Conservation (phyloP, 1,140 invertebrate genomes). For the Drosophila hydei region DNA sequence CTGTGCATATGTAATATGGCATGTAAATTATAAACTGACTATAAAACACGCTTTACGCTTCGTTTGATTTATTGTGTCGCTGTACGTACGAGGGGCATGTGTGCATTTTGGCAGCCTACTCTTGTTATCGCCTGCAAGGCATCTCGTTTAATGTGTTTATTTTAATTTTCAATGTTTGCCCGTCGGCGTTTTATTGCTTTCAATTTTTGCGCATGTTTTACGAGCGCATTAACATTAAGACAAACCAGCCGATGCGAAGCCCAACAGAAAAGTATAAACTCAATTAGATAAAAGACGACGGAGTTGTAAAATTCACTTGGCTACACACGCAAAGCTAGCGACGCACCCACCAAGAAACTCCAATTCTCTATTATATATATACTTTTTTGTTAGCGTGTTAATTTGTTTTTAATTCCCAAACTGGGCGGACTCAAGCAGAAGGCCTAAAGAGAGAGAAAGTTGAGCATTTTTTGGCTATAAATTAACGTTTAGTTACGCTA, state of each 20-base stretch:
- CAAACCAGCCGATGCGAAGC: constrained; percentile 38
- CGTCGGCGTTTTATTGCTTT: constrained; percentile 63
- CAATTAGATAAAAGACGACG: constrained; percentile 66
- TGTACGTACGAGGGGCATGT: constrained; percentile 21
- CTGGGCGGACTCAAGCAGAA: constrained; percentile 40
- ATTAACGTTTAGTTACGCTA: constrained; percentile 78
- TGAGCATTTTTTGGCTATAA: constrained; percentile 50
- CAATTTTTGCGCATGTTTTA: constrained; percentile 77
- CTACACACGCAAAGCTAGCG: constrained; percentile 46
- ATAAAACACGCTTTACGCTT: constrained; percentile 69
- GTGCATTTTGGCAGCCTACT: constrained; percentile 38
- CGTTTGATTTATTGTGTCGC: constrained; percentile 71
- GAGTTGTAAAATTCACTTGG: constrained; percentile 67
- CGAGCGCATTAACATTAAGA: constrained; percentile 77
- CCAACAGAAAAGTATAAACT: constrained; percentile 57
- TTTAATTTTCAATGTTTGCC: constrained; percentile 75
- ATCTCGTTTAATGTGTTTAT: constrained; percentile 71
- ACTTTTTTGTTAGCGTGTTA: constrained; percentile 66
- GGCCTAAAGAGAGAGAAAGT: constrained; percentile 41
- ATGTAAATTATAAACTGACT: constrained; percentile 49
- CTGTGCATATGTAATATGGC: constrained; percentile 50
- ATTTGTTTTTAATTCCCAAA: constrained; percentile 74
- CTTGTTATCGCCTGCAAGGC: constrained; percentile 58
- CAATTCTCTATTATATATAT: constrained; percentile 8
- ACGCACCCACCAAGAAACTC: constrained; percentile 39